Conservation (phyloP, 2,797 vertebrate genomes). For the Pseudochaenichthys georgianus region DNA sequence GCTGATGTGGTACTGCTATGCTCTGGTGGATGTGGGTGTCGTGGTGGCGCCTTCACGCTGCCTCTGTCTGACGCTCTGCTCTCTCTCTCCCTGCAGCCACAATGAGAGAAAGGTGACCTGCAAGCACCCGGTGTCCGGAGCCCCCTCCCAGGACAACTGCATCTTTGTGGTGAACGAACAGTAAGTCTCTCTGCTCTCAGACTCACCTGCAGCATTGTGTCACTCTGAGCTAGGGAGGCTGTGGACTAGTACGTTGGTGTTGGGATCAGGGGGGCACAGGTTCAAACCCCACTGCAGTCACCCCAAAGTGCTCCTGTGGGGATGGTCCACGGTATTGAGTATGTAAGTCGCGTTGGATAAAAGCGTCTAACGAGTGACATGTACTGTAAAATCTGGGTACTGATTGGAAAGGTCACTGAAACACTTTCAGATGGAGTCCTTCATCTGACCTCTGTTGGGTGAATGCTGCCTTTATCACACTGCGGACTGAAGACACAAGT, state of each 20-base stretch:
- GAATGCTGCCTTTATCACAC: not conserved
- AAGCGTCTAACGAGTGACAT: too few relatives aligned
- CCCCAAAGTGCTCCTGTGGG: too few relatives aligned
- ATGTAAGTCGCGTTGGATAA: too few relatives aligned
- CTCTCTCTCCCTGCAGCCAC: slow-evolving; percentile 83
- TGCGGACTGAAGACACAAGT: not conserved
- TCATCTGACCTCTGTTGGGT: not conserved
- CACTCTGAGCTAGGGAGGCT: not conserved
- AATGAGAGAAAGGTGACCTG: slow-evolving; percentile 99
- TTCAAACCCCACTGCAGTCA: too few relatives aligned
- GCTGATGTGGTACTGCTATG: too few relatives aligned
- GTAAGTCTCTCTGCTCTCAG: slow-evolving; percentile 86
- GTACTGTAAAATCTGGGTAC: not conserved
- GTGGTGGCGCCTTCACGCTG: not conserved
- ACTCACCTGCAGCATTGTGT: not conserved
- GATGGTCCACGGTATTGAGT: too few relatives aligned
- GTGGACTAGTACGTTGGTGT: too few relatives aligned
- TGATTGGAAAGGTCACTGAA: slow-evolving; percentile 18
- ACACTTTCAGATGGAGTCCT: not conserved
- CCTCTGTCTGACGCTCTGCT: not conserved
- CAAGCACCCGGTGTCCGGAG: slow-evolving; percentile 93
- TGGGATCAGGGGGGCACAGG: too few relatives aligned
- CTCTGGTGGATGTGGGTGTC: not conserved
- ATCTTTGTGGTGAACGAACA: slow-evolving; percentile 99
- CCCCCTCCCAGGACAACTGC: slow-evolving; percentile 97